Evolutionary conservation across 2,113 vertebrate species (phyloP), one percentile per base, ranked within the genome.

Genomic region (Seriola quinqueradiata): DNA sequence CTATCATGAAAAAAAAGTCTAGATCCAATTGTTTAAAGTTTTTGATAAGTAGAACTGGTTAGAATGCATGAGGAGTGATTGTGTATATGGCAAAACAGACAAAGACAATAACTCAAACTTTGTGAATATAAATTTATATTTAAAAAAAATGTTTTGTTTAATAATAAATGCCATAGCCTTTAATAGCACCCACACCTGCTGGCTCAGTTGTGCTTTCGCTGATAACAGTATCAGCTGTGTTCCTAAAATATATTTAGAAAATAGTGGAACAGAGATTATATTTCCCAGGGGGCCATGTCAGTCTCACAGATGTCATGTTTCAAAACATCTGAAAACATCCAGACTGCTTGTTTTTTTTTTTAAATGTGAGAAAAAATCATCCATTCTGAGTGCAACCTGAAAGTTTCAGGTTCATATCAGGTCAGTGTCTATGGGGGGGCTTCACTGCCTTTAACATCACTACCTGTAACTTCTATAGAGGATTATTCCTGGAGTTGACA

Each of bases 401-500:
- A 71, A 9, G 16, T 4, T 57, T 36, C 25, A 34, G 23, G 75
- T 57, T 79, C 5, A 73, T 7, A 66, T 64, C 75, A 59, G 58
- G 48, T 79, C 65, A 63, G 10, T n/a, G 0, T 70, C 66, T 52
- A 70, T 6, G 40, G 58, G 42, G 50, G 14, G 28, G 2, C 66
- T 70, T 17, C 36, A 75, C 42, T 70, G 58, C 46, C 70, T 79
- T 5, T 54, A 44, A 67, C 23, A 19, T 75, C 36, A 79, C 76
- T 8, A 19, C 16, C 46, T 12, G 8, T 32, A 4, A 34, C 66
- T 54, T 54, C 69, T 32, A 5, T 17, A 19, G 17, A 34, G 9
- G 71, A 74, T 81, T 82, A 85, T 74, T 90, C 55, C 32, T 70
- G 32, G 69, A 69, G 42, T 48, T 21, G 48, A 21, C 34, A 75